Evolutionary conservation across 2,797 vertebrate species (phyloP).

Genomic region (Esox masquinongy): DNA sequence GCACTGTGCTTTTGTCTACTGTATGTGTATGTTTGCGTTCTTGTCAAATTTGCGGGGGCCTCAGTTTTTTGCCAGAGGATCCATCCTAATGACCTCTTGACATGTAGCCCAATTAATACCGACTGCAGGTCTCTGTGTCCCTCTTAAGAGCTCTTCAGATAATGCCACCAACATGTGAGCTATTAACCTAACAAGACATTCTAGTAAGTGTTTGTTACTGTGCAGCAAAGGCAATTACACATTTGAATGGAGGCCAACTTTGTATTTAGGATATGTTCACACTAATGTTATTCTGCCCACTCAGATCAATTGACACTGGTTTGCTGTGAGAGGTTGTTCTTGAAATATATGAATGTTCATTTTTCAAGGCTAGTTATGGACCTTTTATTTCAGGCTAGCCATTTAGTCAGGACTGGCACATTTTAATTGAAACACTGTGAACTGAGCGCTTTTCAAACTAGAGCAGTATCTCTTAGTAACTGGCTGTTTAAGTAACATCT

Average conservation of each 20-base stretch:
- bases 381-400: conserved; percentile 7
- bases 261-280: conserved; percentile 34
- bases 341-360: conserved; percentile 57
- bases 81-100: conserved; percentile 74
- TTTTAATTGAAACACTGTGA: neutral
- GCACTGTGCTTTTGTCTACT: neutral
- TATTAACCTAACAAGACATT: conserved; percentile 38
- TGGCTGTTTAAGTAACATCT: neutral
- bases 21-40: neutral
- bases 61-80: conserved; percentile 44
- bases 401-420: neutral
- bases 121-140: conserved; percentile 55
- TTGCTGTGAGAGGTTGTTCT: conserved; percentile 5
- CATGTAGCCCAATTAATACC: conserved; percentile 64
- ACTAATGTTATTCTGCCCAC: neutral
- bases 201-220: conserved; percentile 15
- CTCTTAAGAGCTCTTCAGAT: conserved; percentile 58
- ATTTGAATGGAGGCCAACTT: conserved; percentile 19
- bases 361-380: conserved; percentile 21
- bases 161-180: conserved; percentile 12
- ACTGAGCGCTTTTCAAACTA: conserved; percentile 16
- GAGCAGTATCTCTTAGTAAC: neutral
- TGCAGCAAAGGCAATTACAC: conserved; percentile 36
- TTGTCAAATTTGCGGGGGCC: conserved; percentile 16
- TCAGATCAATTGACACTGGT: conserved; percentile 22